phyloP scores from a whole-genome alignment of 2,797 vertebrate species.

The Pipistrellus kuhlii region DNA sequence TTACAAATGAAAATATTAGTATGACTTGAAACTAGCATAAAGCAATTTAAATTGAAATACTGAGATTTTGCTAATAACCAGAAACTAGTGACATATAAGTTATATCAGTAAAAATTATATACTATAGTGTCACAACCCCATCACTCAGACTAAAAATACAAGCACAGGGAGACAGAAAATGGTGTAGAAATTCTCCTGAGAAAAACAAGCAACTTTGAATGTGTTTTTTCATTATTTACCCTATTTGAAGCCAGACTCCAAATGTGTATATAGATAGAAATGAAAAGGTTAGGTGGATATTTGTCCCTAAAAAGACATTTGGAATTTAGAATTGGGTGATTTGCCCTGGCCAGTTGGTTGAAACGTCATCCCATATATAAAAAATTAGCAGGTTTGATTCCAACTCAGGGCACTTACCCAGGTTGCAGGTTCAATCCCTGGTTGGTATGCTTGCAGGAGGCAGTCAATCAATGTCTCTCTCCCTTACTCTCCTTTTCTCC shows the following conservation, averaged over 20 bases:
- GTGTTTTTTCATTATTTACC: background rate
- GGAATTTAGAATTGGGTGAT: background rate
- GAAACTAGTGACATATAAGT: background rate
- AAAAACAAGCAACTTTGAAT: background rate
- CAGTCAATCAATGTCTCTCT: background rate
- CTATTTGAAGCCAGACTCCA: background rate
- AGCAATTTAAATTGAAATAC: background rate
- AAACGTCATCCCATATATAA: background rate
- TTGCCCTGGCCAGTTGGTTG: background rate
- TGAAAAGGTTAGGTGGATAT: background rate
- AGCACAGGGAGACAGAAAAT: background rate
- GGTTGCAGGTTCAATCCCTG: background rate
- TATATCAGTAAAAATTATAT: background rate
- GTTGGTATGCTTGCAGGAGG: background rate
- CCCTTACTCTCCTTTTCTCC: background rate
- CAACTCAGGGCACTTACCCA: background rate
- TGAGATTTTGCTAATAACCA: background rate
- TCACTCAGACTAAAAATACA: background rate
- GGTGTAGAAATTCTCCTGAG: background rate
- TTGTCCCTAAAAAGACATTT: background rate
- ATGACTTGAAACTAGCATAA: background rate
- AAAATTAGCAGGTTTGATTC: background rate
- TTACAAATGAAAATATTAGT: background rate
- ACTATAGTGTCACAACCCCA: rapidly evolving
- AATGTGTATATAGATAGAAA: background rate